Conservation (phyloP, 2,113 vertebrate species). For the Hiodon tergisus region DNA sequence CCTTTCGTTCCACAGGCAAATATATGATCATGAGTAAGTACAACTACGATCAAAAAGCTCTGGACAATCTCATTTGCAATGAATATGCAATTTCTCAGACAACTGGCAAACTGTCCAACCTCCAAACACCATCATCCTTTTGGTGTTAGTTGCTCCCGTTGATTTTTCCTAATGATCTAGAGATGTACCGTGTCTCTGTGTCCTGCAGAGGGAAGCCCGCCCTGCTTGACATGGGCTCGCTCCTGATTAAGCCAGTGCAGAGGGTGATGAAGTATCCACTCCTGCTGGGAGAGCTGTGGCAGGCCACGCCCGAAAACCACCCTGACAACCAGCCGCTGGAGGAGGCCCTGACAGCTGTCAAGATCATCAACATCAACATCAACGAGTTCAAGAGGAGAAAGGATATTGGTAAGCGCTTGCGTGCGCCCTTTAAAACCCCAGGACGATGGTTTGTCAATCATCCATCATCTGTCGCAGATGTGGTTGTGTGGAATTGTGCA, state of each 20-base stretch:
- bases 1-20: conserved; percentile 71
- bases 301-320: conserved; percentile 81
- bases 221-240: conserved; percentile 85
- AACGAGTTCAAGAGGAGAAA: conserved; percentile 93
- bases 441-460: too few species aligned
- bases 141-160: too few species aligned
- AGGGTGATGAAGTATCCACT: conserved; percentile 94
- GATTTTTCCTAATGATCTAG: neutral
- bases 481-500: too few species aligned
- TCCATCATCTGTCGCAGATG: too few species aligned
- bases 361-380: conserved; percentile 85
- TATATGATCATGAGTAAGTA: conserved; percentile 92
- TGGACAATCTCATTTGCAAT: neutral
- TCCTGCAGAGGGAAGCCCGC: conserved; percentile 79
- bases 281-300: conserved; percentile 79
- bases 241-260: conserved; percentile 94
- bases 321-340: conserved; percentile 70
- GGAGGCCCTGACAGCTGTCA: conserved; percentile 71
- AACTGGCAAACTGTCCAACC: neutral
- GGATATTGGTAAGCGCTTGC: conserved; percentile 73
- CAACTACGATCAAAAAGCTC: neutral
- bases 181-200: neutral
- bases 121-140: too few species aligned
- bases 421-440: neutral
- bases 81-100: neutral